A percentile compares a stretch with the other conserved stretches of the same genome.
These are phyloP conservation scores for Dasysyrphus albostriatus DNA, from an alignment of 2,888 invertebrate species.

Conservation along the genomic window DNA sequence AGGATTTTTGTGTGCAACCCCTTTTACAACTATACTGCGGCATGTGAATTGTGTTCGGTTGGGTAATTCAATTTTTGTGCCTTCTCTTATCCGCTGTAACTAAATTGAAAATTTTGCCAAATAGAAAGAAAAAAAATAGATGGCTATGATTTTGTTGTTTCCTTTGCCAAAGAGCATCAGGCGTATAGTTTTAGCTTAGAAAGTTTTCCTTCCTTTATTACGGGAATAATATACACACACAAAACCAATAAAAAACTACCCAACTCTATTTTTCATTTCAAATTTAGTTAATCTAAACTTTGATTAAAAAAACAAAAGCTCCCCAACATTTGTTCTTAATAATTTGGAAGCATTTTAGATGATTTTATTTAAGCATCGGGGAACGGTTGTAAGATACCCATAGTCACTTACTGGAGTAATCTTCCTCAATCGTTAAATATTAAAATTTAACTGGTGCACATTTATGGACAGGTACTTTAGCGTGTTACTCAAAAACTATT, in stretches of 20 bases:
- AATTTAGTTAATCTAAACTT: too few relatives aligned
- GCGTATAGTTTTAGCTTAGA: constrained; percentile 33
- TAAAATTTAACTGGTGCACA: too few relatives aligned
- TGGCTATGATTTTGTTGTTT: constrained; percentile 30
- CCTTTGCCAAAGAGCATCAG: constrained; percentile 15
- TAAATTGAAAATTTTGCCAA: constrained; percentile 57
- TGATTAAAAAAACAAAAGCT: too few relatives aligned
- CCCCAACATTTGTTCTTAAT: too few relatives aligned
- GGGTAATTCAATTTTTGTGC: constrained; percentile 67
- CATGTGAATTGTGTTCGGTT: constrained; percentile 58
- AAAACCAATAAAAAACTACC: background rate
- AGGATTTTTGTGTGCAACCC: constrained; percentile 53
- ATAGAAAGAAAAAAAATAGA: constrained; percentile 15
- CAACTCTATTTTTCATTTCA: background rate
- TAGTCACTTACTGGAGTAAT: too few relatives aligned
- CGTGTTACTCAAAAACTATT: too few relatives aligned
- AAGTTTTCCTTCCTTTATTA: constrained; percentile 22
- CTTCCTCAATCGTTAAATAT: too few relatives aligned
- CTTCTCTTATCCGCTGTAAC: constrained; percentile 54
- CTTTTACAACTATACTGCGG: constrained; percentile 30
- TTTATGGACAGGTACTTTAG: too few relatives aligned
- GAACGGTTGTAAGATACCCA: too few relatives aligned
- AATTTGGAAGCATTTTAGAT: too few relatives aligned
- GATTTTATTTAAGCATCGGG: too few relatives aligned
- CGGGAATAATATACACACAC: background rate